A percentile compares a stretch with the other conserved stretches of the same genome.
Evolutionary conservation across 2,888 invertebrate species (phyloP).

Genomic region (Aspidiotus destructor): DNA sequence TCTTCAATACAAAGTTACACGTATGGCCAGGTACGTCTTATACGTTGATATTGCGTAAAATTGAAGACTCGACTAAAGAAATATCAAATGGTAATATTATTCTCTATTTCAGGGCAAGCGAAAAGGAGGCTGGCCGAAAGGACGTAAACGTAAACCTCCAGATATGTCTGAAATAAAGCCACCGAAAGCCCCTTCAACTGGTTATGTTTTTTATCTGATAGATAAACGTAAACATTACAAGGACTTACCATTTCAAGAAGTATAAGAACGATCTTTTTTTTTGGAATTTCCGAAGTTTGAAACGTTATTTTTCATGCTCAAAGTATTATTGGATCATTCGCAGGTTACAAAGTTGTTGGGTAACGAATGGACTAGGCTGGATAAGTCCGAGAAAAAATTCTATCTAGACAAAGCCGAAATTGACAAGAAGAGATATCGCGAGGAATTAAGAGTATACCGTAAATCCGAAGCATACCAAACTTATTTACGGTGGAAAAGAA

Average conservation of each 20-base stretch:
- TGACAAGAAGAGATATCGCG: slow-evolving; percentile 49
- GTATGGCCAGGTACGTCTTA: slow-evolving; percentile 38
- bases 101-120: slow-evolving; percentile 41
- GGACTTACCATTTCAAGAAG: slow-evolving; percentile 49
- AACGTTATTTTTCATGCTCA: too few species aligned
- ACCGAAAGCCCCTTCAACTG: slow-evolving; percentile 51
- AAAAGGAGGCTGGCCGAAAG: slow-evolving; percentile 54
- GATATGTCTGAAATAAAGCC: slow-evolving; percentile 44
- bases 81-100: neutral
- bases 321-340: neutral
- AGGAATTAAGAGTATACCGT: slow-evolving; percentile 49
- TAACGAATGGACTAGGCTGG: slow-evolving; percentile 50
- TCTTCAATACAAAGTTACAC: slow-evolving; percentile 35
- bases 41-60: too few species aligned
- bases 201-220: slow-evolving; percentile 50
- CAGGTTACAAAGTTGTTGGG: slow-evolving; percentile 49
- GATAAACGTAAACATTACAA: slow-evolving; percentile 49
- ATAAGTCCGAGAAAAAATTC: slow-evolving; percentile 47
- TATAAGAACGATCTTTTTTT: slow-evolving; percentile 19
- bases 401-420: slow-evolving; percentile 49
- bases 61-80: too few species aligned
- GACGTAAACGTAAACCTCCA: slow-evolving; percentile 49
- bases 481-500: slow-evolving; percentile 47
- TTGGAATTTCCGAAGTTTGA: too few species aligned
- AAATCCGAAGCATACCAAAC: slow-evolving; percentile 50